Evolutionary conservation across 2,888 invertebrate genomes (phyloP), one percentile per base, ranked within the genome.

Genomic region (Actias luna): DNA sequence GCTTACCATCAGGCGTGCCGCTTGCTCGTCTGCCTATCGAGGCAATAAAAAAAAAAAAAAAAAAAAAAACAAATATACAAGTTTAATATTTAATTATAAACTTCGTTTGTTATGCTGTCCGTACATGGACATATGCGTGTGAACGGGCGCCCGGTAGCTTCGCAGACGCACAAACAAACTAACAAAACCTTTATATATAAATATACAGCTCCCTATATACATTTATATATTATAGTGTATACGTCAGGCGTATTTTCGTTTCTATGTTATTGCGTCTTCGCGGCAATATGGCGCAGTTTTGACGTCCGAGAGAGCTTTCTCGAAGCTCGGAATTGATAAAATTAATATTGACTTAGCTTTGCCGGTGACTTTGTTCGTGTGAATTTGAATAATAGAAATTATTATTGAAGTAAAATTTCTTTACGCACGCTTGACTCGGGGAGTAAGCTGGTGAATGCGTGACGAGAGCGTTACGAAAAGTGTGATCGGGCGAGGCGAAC

Each of bases 81-180:
- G n/a, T n/a, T n/a, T n/a, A n/a, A n/a, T n/a, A n/a, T n/a, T n/a
- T n/a, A n/a, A n/a, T n/a, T n/a, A n/a, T n/a, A n/a, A n/a, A n/a
- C 25, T 8, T 52, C 27, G 27, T 52, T 55, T 60, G 2, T 64
- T 62, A 29, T 70, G 70, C 65, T 14, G 55, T 61, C 70, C n/a
- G 16, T 71, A 31, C 67, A 57, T 61, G 59, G 65, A 65, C 67
- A 69, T 71, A 63, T 69, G 73, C 73, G 72, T 73, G 73, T 71
- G 73, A 73, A 70, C 72, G 55, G 22, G 61, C 57, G 16, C 61
- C 46, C 46, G 63, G 67, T 64, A 66, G 64, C 62, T 27, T 12
- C 65, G 62, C 68, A 70, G 71, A 71, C 72, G 59, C 25, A 69
- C 71, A 72, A 72, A 74, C 70, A 71, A 63, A 73, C 69, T 59